Evolutionary conservation across 2,113 vertebrate genomes (phyloP), one percentile per base, ranked within the genome.

Genomic region (Chaetodon auriga): DNA sequence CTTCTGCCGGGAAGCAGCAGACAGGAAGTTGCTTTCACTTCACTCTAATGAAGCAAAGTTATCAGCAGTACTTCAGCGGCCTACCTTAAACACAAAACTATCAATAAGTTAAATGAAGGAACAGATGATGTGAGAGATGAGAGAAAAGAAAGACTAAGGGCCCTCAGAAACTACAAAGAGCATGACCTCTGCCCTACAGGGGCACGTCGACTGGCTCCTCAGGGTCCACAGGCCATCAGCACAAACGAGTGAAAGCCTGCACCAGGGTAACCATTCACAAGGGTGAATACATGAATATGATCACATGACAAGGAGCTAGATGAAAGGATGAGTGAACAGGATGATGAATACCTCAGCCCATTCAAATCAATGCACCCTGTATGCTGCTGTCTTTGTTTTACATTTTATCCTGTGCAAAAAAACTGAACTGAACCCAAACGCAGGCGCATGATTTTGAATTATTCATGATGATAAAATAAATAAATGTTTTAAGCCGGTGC

Each of bases 401-500:
- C 0, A n/a, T 55, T 71, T 36, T 55, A 63, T 38, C 11, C 7
- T 14, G 18, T 41, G 75, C 35, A 38, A 36, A 78, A 51, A 43
- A 15, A 62, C n/a, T 21, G 19, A 35, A 46, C 9, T 16, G 0
- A 25, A 61, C 9, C 58, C 25, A 68, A 72, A 55, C 5, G 38
- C 3, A 30, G 19, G 15, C 3, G 11, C 49, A 57, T 36, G 0
- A 21, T 36, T 15, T 6, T 65, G 9, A 78, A 80, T 69, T 55
- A 74, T 83, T 83, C 68, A 78, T 68, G 16, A 64, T 7, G 54
- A n/a, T 36, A 30, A 64, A 75, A 64, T 55, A 78, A 57, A 57
- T 35, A 45, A 49, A 53, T 8, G 23, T 57, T 79, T 80, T 12
- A n/a, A 46, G 19, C 10, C 1, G 15, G 35, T 19, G 6, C 0